Evolutionary conservation across 35 echinoderm and acorn worm species (phyloP).

Genomic region (Heliocidaris erythrogramma): DNA sequence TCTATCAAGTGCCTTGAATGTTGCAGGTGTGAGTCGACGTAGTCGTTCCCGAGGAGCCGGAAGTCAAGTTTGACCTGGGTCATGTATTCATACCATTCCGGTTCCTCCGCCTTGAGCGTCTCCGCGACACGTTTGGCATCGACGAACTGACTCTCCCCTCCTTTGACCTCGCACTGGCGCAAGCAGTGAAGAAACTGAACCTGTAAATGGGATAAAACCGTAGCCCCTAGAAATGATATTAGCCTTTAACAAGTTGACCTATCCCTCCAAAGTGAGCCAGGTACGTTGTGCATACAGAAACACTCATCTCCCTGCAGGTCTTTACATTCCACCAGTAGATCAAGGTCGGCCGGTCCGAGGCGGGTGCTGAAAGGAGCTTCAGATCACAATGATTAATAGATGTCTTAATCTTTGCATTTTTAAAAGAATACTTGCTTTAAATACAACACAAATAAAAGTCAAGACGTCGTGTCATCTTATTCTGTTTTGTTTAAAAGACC

Average conservation of each 20-base stretch:
- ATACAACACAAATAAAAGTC: background rate
- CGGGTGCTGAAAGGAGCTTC: background rate
- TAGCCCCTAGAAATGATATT: background rate
- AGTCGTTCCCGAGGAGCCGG: constrained; percentile 21
- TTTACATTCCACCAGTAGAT: background rate
- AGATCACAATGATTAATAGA: background rate
- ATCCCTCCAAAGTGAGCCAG: background rate
- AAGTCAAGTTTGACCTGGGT: constrained; percentile 44
- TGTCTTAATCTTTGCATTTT: background rate
- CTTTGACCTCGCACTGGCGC: constrained; percentile 6
- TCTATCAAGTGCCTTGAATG: constrained; percentile 9
- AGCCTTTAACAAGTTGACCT: background rate
- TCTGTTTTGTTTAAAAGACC: no score
- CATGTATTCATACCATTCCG: constrained; percentile 41
- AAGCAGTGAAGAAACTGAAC: constrained; percentile 53
- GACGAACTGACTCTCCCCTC: constrained; percentile 48
- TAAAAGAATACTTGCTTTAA: background rate
- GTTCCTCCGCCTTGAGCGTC: constrained; percentile 24
- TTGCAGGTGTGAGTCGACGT: constrained; percentile 31
- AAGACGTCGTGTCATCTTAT: background rate
- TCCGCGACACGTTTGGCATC: constrained; percentile 47
- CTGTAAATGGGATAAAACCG: constrained; percentile 26
- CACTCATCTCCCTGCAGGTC: no score
- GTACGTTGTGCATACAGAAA: background rate
- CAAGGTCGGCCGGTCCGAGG: background rate